Conservation (phyloP, 2,113 vertebrate species). For the Mormyrus iriodes region DNA sequence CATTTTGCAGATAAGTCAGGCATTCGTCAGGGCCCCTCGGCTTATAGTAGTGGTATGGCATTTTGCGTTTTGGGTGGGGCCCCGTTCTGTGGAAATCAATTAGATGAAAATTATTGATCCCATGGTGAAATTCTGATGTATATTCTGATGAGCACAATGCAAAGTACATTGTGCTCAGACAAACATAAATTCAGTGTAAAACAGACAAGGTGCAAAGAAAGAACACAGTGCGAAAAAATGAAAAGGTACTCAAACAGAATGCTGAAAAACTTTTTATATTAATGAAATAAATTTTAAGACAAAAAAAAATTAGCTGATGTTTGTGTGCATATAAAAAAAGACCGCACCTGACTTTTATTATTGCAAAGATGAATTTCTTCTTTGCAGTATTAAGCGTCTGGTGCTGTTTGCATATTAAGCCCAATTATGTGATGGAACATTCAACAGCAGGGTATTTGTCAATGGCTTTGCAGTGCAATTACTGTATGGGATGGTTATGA, state of each 20-base stretch:
- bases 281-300: neutral
- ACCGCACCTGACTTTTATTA: neutral
- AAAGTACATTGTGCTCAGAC: neutral
- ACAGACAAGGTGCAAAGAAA: neutral
- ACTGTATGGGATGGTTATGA: neutral
- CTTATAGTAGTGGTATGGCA: slow-evolving; percentile 96
- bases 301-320: neutral
- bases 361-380: neutral
- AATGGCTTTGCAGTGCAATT: neutral
- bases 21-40: slow-evolving; percentile 86
- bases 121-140: neutral
- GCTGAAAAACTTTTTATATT: neutral
- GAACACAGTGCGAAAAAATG: neutral
- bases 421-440: neutral
- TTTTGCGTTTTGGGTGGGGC: slow-evolving; percentile 57
- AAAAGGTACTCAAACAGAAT: neutral
- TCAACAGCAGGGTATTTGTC: neutral
- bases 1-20: slow-evolving; percentile 82
- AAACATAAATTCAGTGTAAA: neutral
- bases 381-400: neutral
- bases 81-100: slow-evolving; percentile 50
- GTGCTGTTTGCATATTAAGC: neutral
- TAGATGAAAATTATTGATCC: neutral
- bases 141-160: no score
- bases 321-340: neutral